These are phyloP conservation scores for Phragmatobia fuliginosa DNA, from an alignment of 2,888 invertebrate species.

Conservation along the genomic window DNA sequence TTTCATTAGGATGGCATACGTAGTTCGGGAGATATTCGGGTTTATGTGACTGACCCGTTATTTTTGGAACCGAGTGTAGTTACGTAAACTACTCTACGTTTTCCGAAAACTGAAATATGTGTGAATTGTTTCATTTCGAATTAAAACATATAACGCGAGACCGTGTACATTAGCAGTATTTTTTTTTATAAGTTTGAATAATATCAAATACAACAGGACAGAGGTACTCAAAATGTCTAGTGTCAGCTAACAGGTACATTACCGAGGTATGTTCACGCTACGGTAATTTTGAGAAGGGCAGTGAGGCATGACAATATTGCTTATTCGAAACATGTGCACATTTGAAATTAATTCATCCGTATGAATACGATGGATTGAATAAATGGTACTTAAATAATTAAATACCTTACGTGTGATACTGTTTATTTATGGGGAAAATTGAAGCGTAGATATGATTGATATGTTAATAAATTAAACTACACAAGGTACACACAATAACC, in stretches of 20 bases:
- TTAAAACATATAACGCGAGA: too few species aligned
- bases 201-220: neutral
- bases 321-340: slow-evolving; percentile 54
- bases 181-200: neutral
- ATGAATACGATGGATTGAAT: slow-evolving; percentile 27
- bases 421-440: neutral
- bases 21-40: too few species aligned
- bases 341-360: slow-evolving; percentile 40
- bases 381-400: slow-evolving; percentile 20
- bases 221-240: neutral
- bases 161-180: too few species aligned
- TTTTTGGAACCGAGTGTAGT: too few species aligned
- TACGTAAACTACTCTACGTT: too few species aligned
- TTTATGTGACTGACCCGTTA: too few species aligned
- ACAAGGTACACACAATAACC: too few species aligned
- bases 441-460: neutral
- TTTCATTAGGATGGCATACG: too few species aligned
- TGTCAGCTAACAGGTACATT: slow-evolving; percentile 35
- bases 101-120: too few species aligned
- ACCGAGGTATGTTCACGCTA: slow-evolving; percentile 40
- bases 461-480: too few species aligned
- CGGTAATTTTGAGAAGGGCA: slow-evolving; percentile 47
- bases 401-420: slow-evolving; percentile 19
- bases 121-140: too few species aligned
- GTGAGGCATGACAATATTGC: slow-evolving; percentile 54